Base-by-base conservation (phyloP, 2,113 vertebrate species). In the Pluvialis apricaria region DNA sequence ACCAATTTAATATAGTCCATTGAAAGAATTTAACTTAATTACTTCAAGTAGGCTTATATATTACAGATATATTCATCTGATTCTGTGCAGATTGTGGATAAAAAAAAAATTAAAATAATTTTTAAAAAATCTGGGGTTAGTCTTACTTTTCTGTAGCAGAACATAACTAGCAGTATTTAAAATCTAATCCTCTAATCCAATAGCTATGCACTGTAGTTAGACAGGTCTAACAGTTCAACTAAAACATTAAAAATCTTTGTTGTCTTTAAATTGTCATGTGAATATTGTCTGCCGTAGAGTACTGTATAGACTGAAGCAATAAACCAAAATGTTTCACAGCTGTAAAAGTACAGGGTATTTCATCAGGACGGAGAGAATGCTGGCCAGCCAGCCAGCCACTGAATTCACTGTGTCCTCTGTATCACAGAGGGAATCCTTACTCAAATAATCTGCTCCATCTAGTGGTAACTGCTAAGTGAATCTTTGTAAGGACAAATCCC, bases 371-470 rank as follows among this genome's bases (percentile, higher is more conserved):
- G 61, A 82, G 26, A 42, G 44, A 70, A n/a, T 29, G 66, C 13
- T 10, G 22, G 36, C 14, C 13, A 60, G 13, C 44, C 45, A 45
- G 13, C 47, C 47, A 45, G 31, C 17, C 25, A 24, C 40, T 65
- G 28, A 72, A 29, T 40, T 55, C 28, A 7, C 42, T 70, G 40
- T 28, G 11, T 44, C 31, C 5, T 89, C 32, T 38, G 3, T 36
- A 5, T 72, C 6, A 2, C 32, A 38, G 38, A 92, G 45, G 17
- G 17, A 75, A 64, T 91, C 25, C 10, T 68, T 42, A 19, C 7
- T 73, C 38, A 88, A 79, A 87, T 81, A 45, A 44, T 92, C 80
- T 84, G 80, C 90, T 95, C 92, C 95, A 94, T 91, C 94, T 92
- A 86, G 95, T 78, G 94, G 96, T 90, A 82, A 64, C 76, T 70